Percentiles rank a stretch among this genome's conserved stretches.
Evolutionary conservation across 2,888 invertebrate species (phyloP).

Genomic region (Macaria liturata): DNA sequence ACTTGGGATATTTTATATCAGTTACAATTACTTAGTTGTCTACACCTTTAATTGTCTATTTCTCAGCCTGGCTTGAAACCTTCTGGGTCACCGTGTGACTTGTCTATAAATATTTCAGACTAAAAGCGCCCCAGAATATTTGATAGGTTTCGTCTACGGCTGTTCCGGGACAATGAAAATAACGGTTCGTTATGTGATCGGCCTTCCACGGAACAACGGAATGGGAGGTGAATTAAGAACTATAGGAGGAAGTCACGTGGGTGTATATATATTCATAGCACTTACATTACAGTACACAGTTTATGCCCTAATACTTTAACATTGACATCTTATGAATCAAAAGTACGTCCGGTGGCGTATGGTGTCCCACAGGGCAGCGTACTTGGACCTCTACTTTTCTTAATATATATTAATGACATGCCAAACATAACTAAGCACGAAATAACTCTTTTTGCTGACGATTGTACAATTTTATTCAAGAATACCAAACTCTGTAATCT

Average conservation of each 20-base stretch:
- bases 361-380: too few relatives aligned
- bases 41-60: not conserved
- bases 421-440: too few relatives aligned
- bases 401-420: too few relatives aligned
- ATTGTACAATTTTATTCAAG: too few relatives aligned
- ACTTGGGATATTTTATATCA: too few relatives aligned
- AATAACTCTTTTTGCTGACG: too few relatives aligned
- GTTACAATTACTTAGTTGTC: too few relatives aligned
- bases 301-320: too few relatives aligned
- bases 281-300: not conserved
- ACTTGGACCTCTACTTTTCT: too few relatives aligned
- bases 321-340: too few relatives aligned
- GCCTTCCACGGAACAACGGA: conserved; percentile 19
- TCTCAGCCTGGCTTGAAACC: conserved; percentile 25
- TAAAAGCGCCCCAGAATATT: conserved; percentile 63
- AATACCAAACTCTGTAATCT: too few relatives aligned
- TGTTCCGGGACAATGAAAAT: conserved; percentile 39
- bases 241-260: conserved; percentile 6
- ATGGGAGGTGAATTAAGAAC: conserved; percentile 12
- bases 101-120: conserved; percentile 54
- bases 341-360: too few relatives aligned
- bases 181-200: conserved; percentile 30
- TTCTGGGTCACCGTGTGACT: conserved; percentile 42
- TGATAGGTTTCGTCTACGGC: conserved; percentile 46
- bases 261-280: not conserved